These are phyloP conservation scores for Macquaria australasica DNA, from an alignment of 2,113 vertebrate genomes.

Conservation along the genomic window DNA sequence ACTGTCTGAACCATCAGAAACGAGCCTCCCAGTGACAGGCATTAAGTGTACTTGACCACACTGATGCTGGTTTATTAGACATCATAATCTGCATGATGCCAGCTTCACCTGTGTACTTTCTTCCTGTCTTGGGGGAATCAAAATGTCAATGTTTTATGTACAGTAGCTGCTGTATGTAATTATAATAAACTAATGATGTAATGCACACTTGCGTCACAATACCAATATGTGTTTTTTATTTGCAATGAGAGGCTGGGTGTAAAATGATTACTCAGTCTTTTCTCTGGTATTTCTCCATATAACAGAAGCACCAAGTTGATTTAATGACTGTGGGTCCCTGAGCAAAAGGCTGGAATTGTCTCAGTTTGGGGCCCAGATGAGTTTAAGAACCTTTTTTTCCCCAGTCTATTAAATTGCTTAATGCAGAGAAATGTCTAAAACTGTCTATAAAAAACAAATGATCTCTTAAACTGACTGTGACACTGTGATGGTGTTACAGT, in stretches of 20 bases:
- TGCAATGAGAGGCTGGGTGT: not conserved
- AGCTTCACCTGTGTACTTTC: not conserved
- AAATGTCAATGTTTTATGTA: slow-evolving; percentile 11
- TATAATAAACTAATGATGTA: slow-evolving; percentile 41
- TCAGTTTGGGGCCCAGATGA: not conserved
- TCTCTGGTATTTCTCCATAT: not conserved
- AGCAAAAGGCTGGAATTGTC: slow-evolving; percentile 18
- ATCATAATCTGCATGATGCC: slow-evolving; percentile 17
- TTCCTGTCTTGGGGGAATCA: not conserved
- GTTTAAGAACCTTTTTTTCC: not conserved
- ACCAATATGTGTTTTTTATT: not conserved
- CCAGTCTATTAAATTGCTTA: slow-evolving; percentile 1
- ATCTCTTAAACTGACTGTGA: slow-evolving; percentile 6
- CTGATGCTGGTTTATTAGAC: not conserved
- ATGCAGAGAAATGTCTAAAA: slow-evolving; percentile 20
- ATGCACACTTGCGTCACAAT: not conserved
- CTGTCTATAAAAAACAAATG: not conserved
- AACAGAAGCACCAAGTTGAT: not conserved
- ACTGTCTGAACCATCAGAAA: not conserved
- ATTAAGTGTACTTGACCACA: not conserved
- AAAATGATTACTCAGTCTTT: not conserved
- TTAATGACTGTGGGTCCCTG: not conserved
- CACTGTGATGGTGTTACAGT: not conserved
- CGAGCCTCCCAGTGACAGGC: not conserved
- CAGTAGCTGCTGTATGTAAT: slow-evolving; percentile 43